Percentiles rank a stretch among this genome's conserved stretches.
These are phyloP conservation scores for Pantherophis alleghaniensis DNA, from an alignment of 2,797 vertebrate species.

Conservation along the genomic window DNA sequence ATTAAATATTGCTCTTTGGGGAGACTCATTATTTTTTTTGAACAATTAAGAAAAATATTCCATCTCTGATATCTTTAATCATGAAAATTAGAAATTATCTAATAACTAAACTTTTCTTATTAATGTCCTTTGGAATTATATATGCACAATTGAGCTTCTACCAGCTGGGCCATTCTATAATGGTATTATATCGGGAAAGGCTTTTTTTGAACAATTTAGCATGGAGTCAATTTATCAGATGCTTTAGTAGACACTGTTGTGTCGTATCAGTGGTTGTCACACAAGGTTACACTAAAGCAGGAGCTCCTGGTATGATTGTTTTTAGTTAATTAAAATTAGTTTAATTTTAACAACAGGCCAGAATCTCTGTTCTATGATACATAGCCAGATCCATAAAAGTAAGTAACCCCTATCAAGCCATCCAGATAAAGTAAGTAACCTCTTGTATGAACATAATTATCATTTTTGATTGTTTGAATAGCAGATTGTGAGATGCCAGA, in stretches of 20 bases:
- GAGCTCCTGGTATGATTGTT: neutral
- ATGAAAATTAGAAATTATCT: neutral
- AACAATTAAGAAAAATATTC: neutral
- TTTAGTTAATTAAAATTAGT: neutral
- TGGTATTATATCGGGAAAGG: neutral
- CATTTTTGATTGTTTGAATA: neutral
- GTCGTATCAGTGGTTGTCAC: neutral
- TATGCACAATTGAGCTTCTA: neutral
- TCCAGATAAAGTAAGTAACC: neutral
- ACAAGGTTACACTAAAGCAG: neutral
- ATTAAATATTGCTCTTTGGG: neutral
- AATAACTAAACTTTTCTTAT: neutral
- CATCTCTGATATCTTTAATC: neutral
- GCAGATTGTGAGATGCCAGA: neutral
- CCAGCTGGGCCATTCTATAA: neutral
- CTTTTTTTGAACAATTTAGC: neutral
- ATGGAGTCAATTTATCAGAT: neutral
- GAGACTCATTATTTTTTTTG: neutral
- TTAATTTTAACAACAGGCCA: neutral
- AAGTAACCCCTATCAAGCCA: neutral
- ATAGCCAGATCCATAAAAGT: neutral
- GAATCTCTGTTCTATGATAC: neutral
- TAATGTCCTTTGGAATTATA: neutral
- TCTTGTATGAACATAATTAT: neutral
- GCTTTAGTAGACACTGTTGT: neutral